Evolutionary conservation across 2,113 vertebrate genomes (phyloP).

Genomic region (Danio rerio): DNA sequence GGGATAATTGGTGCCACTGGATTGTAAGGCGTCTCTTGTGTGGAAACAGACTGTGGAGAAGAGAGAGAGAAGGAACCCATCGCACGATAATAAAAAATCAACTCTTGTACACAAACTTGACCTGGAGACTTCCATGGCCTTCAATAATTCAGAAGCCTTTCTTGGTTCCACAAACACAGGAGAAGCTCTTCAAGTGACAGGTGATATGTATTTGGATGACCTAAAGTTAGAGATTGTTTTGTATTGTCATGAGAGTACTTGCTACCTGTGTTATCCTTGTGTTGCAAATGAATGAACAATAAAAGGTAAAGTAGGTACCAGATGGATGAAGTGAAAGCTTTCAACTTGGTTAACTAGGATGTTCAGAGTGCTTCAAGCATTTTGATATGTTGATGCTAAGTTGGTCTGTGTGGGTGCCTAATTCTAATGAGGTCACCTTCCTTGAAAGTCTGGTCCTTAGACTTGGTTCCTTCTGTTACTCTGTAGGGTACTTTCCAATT

Average conservation of each 20-base stretch:
- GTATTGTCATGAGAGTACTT: background rate
- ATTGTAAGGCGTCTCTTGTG: constrained; percentile 89
- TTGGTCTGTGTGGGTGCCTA: background rate
- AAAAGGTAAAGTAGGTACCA: no score
- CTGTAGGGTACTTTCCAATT: background rate
- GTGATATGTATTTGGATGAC: background rate
- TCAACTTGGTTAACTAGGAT: no score
- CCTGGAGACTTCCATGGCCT: constrained; percentile 87
- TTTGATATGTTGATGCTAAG: background rate
- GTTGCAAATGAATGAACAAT: no score
- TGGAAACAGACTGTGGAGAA: constrained; percentile 89
- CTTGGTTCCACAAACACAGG: background rate
- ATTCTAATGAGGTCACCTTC: background rate
- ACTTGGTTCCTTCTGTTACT: background rate
- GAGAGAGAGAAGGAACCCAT: constrained; percentile 81
- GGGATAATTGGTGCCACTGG: constrained; percentile 97
- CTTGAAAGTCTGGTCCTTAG: background rate
- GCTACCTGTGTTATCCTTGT: background rate
- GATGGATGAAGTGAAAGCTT: no score
- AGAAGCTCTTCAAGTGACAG: background rate
- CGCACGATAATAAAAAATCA: constrained; percentile 84
- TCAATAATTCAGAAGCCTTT: constrained; percentile 75
- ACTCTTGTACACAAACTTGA: constrained; percentile 99
- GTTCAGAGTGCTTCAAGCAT: background rate
- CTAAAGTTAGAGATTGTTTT: background rate